Conservation (phyloP, 2,888 invertebrate species). For the Halictus quadricinctus region DNA sequence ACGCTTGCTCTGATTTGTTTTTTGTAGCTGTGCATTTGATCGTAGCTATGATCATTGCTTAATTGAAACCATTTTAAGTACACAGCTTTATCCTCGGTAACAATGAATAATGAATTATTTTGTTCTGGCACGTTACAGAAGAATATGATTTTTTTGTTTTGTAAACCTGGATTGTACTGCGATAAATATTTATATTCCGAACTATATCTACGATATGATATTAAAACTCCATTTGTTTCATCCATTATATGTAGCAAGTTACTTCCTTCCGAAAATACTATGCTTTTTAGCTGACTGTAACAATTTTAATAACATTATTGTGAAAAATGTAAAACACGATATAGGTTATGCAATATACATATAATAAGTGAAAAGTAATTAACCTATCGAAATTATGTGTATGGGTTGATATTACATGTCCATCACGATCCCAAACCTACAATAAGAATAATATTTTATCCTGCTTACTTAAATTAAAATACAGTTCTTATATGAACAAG, state of each 20-base stretch:
- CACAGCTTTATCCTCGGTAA: slow-evolving; percentile 73
- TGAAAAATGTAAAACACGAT: background rate
- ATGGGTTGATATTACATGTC: slow-evolving; percentile 54
- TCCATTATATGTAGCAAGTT: slow-evolving; percentile 75
- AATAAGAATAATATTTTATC: slow-evolving; percentile 36
- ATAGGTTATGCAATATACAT: background rate
- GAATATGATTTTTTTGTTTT: slow-evolving; percentile 71
- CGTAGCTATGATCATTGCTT: slow-evolving; percentile 58
- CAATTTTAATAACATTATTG: slow-evolving; percentile 6
- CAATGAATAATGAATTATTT: slow-evolving; percentile 74
- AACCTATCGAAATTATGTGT: slow-evolving; percentile 50
- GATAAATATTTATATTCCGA: slow-evolving; percentile 67
- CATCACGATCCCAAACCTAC: slow-evolving; percentile 75
- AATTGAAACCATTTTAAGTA: slow-evolving; percentile 72
- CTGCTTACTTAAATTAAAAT: slow-evolving; percentile 3
- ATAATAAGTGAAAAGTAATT: slow-evolving; percentile 27
- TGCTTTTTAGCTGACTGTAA: slow-evolving; percentile 46
- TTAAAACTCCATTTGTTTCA: slow-evolving; percentile 70
- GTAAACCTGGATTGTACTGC: slow-evolving; percentile 71
- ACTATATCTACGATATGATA: slow-evolving; percentile 60
- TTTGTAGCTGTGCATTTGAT: slow-evolving; percentile 70
- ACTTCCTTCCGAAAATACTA: slow-evolving; percentile 57
- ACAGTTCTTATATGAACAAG: slow-evolving; percentile 12
- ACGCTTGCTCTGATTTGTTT: slow-evolving; percentile 68
- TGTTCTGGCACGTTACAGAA: slow-evolving; percentile 68